These are phyloP conservation scores for Ceyx margarethae DNA, from an alignment of 2,113 vertebrate genomes.

Conservation along the genomic window DNA sequence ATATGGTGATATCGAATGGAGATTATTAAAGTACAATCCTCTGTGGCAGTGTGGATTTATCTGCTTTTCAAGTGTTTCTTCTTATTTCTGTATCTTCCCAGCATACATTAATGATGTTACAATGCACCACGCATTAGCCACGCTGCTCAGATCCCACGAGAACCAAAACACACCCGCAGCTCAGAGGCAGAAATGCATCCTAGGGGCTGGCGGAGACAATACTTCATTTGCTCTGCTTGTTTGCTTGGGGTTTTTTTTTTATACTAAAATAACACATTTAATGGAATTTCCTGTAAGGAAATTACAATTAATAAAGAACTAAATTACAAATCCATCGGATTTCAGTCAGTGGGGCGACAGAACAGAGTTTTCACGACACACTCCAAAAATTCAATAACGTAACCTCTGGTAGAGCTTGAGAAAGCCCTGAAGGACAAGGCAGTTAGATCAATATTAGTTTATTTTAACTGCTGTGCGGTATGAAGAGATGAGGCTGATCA, in stretches of 20 bases:
- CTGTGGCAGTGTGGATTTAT: background rate
- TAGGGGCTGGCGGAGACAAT: background rate
- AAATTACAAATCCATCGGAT: slow-evolving; percentile 72
- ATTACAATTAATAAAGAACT: slow-evolving; percentile 68
- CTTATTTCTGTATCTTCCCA: slow-evolving; percentile 24
- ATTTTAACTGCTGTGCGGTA: slow-evolving; percentile 73
- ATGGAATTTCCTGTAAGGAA: slow-evolving; percentile 66
- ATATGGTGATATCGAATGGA: background rate
- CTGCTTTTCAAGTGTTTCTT: slow-evolving; percentile 28
- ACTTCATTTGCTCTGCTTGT: background rate
- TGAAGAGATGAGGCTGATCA: slow-evolving; percentile 62
- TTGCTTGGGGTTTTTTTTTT: background rate
- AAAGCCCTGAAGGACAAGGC: slow-evolving; percentile 78
- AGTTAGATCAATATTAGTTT: slow-evolving; percentile 81
- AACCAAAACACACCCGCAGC: slow-evolving; percentile 29
- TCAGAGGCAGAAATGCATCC: background rate
- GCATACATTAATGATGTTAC: slow-evolving; percentile 40
- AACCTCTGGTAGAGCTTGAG: slow-evolving; percentile 78
- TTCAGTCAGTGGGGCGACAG: slow-evolving; percentile 59
- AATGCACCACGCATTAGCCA: slow-evolving; percentile 28
- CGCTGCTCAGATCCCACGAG: slow-evolving; percentile 31
- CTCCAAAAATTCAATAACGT: slow-evolving; percentile 78
- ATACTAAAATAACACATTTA: slow-evolving; percentile 51
- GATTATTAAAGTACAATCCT: background rate
- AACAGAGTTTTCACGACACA: slow-evolving; percentile 54